Percentiles rank a stretch among this genome's conserved stretches.
Conservation (phyloP, 2,113 vertebrate species). For the Fulica atra region DNA sequence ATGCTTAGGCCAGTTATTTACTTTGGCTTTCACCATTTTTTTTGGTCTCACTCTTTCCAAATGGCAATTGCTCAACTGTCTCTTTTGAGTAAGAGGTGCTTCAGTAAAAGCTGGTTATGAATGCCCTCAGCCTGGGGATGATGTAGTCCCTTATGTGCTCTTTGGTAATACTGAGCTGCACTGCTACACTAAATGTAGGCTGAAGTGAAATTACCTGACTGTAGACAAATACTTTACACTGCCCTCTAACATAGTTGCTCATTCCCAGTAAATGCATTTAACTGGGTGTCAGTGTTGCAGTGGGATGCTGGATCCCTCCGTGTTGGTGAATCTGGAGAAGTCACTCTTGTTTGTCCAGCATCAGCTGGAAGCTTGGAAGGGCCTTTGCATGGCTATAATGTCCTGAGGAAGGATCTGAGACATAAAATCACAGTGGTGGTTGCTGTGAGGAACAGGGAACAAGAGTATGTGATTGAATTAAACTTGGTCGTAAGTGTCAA, state of each 20-base stretch:
- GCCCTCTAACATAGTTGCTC: fast-evolving
- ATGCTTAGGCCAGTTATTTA: not conserved
- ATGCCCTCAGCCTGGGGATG: not conserved
- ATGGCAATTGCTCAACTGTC: not conserved
- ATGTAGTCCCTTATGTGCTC: not conserved
- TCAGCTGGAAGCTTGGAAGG: not conserved
- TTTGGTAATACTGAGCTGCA: not conserved
- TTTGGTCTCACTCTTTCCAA: not conserved
- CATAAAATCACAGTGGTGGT: not conserved
- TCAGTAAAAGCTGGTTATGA: not conserved
- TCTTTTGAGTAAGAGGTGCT: not conserved
- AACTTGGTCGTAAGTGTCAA: not conserved
- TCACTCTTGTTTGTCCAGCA: not conserved
- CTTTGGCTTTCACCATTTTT: not conserved
- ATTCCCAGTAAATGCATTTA: not conserved
- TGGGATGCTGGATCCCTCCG: not conserved
- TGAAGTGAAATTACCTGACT: not conserved
- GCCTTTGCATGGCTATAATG: not conserved
- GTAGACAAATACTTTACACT: not conserved
- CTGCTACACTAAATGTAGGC: not conserved
- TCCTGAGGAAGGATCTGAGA: not conserved
- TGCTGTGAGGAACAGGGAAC: not conserved
- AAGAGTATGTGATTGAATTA: not conserved
- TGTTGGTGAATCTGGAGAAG: not conserved
- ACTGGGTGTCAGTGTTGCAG: not conserved